phyloP scores from a whole-genome alignment of 2,797 vertebrate species.

The Tenualosa ilisha region DNA sequence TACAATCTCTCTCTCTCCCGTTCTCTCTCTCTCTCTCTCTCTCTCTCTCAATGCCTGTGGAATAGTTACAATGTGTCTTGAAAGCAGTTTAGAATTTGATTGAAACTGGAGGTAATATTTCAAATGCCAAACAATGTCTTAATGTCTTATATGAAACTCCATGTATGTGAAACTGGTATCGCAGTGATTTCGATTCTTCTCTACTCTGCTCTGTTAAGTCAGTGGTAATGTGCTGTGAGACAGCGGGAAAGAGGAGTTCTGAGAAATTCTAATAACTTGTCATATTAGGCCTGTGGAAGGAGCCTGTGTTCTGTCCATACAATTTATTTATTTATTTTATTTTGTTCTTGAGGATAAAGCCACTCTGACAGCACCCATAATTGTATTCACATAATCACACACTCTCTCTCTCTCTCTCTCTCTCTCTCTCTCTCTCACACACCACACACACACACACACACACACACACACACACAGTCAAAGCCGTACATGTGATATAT shows the following conservation, averaged over 20 bases:
- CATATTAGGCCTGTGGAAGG: slow-evolving; percentile 4
- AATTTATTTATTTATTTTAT: not conserved
- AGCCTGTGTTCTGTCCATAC: not conserved
- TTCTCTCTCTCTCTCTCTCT: not conserved
- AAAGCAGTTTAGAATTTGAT: not conserved
- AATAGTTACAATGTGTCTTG: not conserved
- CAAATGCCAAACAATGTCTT: not conserved
- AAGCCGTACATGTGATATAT: not conserved
- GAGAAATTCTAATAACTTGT: slow-evolving; percentile 14
- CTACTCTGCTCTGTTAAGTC: not conserved
- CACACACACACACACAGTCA: not conserved
- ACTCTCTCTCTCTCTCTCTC: no score
- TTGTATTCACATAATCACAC: slow-evolving; percentile 17
- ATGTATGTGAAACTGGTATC: not conserved
- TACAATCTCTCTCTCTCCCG: not conserved
- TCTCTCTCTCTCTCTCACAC: no score
- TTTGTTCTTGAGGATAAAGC: not conserved
- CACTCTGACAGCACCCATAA: slow-evolving; percentile 19
- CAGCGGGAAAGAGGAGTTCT: not conserved
- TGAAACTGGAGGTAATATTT: not conserved
- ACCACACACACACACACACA: not conserved
- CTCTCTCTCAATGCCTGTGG: not conserved
- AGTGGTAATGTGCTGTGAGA: not conserved
- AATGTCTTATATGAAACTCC: not conserved
- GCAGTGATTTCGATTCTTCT: not conserved